phyloP scores from a whole-genome alignment of 2,888 invertebrate species.

The Dexiosoma caninum region DNA sequence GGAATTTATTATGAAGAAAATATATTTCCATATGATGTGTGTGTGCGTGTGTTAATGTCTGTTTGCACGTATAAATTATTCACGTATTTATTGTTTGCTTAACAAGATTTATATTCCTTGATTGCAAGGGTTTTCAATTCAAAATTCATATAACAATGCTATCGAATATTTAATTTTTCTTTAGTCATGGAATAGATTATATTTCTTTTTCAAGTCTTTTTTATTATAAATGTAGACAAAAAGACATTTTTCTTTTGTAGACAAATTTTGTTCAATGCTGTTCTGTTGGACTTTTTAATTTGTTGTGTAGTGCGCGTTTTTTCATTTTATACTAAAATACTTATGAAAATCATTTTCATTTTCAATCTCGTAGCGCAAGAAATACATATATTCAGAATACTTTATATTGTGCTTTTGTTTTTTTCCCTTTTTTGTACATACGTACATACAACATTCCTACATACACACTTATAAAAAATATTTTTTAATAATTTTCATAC shows the following conservation, averaged over 20 bases:
- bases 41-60: too few species aligned
- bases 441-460: not conserved
- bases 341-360: conserved; percentile 63
- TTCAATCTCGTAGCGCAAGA: conserved; percentile 40
- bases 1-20: not conserved
- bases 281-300: conserved; percentile 15
- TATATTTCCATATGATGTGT: not conserved
- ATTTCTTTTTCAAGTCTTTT: not conserved
- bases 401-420: conserved; percentile 54
- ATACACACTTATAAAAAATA: conserved; percentile 39
- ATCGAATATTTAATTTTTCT: too few species aligned
- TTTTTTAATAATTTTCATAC: conserved; percentile 43
- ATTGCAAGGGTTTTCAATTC: too few species aligned
- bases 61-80: too few species aligned
- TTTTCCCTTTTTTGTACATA: conserved; percentile 19
- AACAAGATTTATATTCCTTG: too few species aligned
- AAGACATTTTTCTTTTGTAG: not conserved
- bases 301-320: conserved; percentile 61
- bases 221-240: not conserved
- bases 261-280: conserved; percentile 6
- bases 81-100: too few species aligned
- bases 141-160: too few species aligned
- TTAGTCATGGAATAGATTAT: too few species aligned
- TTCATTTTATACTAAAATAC: conserved; percentile 58
- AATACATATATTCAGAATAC: conserved; percentile 27